phyloP scores from a whole-genome alignment of 2,113 vertebrate species.

The Odocoileus hemionus region DNA sequence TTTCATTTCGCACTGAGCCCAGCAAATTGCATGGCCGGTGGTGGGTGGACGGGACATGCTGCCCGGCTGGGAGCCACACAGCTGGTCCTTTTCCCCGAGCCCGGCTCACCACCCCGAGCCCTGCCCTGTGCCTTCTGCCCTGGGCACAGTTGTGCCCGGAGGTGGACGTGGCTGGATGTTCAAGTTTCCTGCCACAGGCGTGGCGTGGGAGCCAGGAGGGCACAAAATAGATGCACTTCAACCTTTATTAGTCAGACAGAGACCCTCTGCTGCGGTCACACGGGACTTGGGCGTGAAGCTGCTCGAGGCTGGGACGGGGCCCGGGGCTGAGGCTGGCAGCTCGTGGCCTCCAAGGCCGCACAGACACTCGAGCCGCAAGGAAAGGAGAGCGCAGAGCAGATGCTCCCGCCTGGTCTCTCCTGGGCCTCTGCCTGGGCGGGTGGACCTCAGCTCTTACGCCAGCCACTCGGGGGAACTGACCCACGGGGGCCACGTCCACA shows the following conservation, averaged over 20 bases:
- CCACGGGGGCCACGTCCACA: accelerated
- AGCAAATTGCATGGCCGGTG: background rate
- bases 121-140: background rate
- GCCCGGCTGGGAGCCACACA: accelerated
- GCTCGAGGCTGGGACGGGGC: background rate
- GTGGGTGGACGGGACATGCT: accelerated
- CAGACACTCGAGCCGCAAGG: accelerated
- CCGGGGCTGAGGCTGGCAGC: background rate
- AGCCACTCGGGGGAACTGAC: accelerated
- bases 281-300: accelerated
- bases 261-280: background rate
- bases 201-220: accelerated
- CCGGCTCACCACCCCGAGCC: accelerated
- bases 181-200: accelerated
- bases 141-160: background rate
- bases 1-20: background rate
- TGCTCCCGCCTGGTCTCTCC: accelerated
- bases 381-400: accelerated
- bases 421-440: accelerated
- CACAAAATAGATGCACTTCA: no score
- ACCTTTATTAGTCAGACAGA: background rate
- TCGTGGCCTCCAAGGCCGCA: accelerated
- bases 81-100: accelerated
- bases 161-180: accelerated
- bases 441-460: accelerated